Evolutionary conservation across 2,888 invertebrate genomes (phyloP).

Genomic region (Pristionchus fissidentatus): DNA sequence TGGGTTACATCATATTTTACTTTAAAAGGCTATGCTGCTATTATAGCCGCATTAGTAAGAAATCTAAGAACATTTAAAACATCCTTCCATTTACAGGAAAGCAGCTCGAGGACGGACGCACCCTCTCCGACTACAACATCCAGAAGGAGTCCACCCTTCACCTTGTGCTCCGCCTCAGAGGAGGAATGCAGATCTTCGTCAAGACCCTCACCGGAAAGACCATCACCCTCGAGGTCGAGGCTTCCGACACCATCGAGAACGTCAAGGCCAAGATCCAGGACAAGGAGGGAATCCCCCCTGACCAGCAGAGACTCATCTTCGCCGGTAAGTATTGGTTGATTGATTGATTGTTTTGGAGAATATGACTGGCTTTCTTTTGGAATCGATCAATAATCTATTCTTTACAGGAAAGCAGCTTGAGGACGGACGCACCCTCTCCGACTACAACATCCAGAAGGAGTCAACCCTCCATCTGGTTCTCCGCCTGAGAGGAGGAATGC

Average conservation of each 20-base stretch:
- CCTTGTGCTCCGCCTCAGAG: constrained; percentile 43
- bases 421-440: constrained; percentile 56
- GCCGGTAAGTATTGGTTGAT: too few relatives aligned
- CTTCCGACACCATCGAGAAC: constrained; percentile 73
- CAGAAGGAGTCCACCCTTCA: constrained; percentile 64
- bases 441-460: constrained; percentile 64
- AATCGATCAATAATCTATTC: not conserved
- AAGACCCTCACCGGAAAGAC: constrained; percentile 94
- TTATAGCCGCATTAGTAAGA: not conserved
- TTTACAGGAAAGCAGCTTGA: constrained; percentile 61
- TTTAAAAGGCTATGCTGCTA: not conserved
- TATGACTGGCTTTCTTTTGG: not conserved
- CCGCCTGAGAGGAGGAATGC: constrained; percentile 79
- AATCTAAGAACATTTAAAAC: not conserved
- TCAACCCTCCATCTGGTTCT: constrained; percentile 54
- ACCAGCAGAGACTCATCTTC: constrained; percentile 72
- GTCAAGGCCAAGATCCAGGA: constrained; percentile 74
- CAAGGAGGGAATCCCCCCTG: constrained; percentile 73
- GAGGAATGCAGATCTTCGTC: constrained; percentile 90
- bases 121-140: constrained; percentile 66
- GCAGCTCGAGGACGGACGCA: constrained; percentile 65
- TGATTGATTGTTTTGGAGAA: too few relatives aligned
- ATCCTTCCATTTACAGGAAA: constrained; percentile 53
- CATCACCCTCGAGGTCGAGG: constrained; percentile 72
- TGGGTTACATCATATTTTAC: not conserved